Percentiles rank a stretch among this genome's conserved stretches.
Conservation (phyloP, 2,888 invertebrate species). For the Callyntrura guangdongensis region DNA sequence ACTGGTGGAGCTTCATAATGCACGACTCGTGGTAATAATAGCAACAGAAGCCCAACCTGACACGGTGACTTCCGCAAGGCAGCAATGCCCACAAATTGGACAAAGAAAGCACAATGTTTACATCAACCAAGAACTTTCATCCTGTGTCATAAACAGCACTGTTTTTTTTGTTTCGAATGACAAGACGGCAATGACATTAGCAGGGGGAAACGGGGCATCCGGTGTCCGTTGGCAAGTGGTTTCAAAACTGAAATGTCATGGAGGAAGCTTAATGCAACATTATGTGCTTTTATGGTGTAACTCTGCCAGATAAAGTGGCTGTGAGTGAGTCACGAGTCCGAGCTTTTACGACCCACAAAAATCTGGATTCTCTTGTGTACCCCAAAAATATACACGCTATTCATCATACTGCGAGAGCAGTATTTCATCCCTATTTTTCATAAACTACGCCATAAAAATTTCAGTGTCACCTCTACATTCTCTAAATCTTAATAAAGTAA, state of each 20-base stretch:
- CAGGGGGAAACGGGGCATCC: conserved; percentile 66
- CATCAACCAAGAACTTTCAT: too few relatives aligned
- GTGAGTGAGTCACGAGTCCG: conserved; percentile 13
- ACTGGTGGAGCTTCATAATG: conserved; percentile 35
- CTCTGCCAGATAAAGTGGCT: background rate
- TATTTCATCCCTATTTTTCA: background rate
- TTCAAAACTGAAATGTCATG: conserved; percentile 65
- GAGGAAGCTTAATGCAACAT: background rate
- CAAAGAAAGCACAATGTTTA: conserved; percentile 19
- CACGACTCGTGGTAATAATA: conserved; percentile 14
- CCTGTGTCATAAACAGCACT: too few relatives aligned
- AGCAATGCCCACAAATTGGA: conserved; percentile 19
- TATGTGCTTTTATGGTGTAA: conserved; percentile 8
- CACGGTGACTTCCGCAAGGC: conserved; percentile 61
- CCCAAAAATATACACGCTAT: background rate
- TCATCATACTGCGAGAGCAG: background rate
- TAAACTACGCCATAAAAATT: background rate
- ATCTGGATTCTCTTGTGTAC: background rate
- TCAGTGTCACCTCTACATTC: background rate
- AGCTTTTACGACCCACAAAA: background rate
- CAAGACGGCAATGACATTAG: conserved; percentile 44
- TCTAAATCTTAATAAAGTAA: background rate
- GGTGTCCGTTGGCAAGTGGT: conserved; percentile 69
- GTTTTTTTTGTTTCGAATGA: too few relatives aligned
- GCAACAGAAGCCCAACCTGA: conserved; percentile 34